Conservation (phyloP, 2,797 vertebrate species). For the Nyctalus aviator region DNA sequence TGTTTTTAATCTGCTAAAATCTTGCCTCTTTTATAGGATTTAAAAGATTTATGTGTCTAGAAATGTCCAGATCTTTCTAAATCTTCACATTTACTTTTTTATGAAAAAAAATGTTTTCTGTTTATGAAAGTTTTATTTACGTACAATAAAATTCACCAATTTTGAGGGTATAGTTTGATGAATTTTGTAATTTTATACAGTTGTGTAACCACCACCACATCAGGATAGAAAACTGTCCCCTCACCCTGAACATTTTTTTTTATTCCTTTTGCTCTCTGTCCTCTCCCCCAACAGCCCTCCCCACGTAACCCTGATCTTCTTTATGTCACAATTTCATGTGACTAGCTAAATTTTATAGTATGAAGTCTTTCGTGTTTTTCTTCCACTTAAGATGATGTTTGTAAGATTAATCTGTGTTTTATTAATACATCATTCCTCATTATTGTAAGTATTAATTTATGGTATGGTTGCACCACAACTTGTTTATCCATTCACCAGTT, state of each 20-base stretch:
- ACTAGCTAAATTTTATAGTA: background rate
- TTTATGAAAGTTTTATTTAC: slow-evolving; percentile 18
- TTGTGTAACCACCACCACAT: background rate
- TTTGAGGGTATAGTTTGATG: slow-evolving; percentile 12
- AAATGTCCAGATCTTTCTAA: slow-evolving; percentile 11
- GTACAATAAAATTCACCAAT: background rate
- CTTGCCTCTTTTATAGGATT: background rate
- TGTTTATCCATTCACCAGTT: background rate
- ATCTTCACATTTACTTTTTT: slow-evolving; percentile 42
- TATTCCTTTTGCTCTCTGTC: background rate
- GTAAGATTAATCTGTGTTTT: background rate
- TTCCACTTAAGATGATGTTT: background rate
- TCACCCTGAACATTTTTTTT: background rate
- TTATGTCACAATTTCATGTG: slow-evolving; percentile 6
- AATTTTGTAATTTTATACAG: background rate
- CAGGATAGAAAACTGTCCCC: background rate
- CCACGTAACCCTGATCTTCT: background rate
- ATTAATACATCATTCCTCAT: background rate
- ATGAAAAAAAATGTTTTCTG: background rate
- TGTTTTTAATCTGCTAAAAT: slow-evolving; percentile 20
- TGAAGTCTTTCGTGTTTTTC: slow-evolving; percentile 3
- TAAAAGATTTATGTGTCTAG: slow-evolving; percentile 28
- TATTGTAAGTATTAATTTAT: background rate
- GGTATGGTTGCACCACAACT: background rate
- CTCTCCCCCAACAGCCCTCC: background rate